phyloP scores from a whole-genome alignment of 64 coral and sea anemone species.

The Pocillopora verrucosa region DNA sequence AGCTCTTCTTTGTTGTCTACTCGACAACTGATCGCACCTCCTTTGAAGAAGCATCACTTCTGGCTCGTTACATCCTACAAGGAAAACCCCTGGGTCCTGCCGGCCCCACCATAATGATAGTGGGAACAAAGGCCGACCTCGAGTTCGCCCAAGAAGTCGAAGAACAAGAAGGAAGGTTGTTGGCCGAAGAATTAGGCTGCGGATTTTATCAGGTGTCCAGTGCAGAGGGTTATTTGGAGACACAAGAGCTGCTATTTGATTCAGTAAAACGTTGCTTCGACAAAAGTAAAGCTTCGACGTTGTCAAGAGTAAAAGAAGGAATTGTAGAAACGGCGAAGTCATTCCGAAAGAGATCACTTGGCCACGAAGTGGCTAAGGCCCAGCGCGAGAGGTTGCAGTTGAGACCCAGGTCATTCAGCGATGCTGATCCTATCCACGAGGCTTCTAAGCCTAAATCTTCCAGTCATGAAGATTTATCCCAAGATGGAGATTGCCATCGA shows the following conservation, averaged over 20 bases:
- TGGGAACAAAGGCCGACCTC: slow-evolving; percentile 74
- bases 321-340: slow-evolving; percentile 59
- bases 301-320: slow-evolving; percentile 53
- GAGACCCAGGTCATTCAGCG: background rate
- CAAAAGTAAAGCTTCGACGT: slow-evolving; percentile 29
- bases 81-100: slow-evolving; percentile 49
- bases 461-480: slow-evolving; percentile 13
- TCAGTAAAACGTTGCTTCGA: slow-evolving; percentile 28
- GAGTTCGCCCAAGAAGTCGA: slow-evolving; percentile 59
- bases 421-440: background rate
- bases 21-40: slow-evolving; percentile 68
- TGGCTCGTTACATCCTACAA: slow-evolving; percentile 75
- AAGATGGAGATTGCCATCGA: background rate
- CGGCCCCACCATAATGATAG: slow-evolving; percentile 39
- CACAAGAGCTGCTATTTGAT: slow-evolving; percentile 41
- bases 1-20: slow-evolving; percentile 78
- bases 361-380: background rate
- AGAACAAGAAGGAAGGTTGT: slow-evolving; percentile 60
- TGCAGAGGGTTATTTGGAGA: slow-evolving; percentile 58
- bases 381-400: background rate
- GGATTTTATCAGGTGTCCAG: slow-evolving; percentile 47
- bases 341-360: slow-evolving; percentile 14
- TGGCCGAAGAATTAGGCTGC: slow-evolving; percentile 37
- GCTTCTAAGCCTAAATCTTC: background rate
- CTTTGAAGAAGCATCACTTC: slow-evolving; percentile 70